phyloP scores from a whole-genome alignment of 2,113 vertebrate species.

The Nesoenas mayeri region DNA sequence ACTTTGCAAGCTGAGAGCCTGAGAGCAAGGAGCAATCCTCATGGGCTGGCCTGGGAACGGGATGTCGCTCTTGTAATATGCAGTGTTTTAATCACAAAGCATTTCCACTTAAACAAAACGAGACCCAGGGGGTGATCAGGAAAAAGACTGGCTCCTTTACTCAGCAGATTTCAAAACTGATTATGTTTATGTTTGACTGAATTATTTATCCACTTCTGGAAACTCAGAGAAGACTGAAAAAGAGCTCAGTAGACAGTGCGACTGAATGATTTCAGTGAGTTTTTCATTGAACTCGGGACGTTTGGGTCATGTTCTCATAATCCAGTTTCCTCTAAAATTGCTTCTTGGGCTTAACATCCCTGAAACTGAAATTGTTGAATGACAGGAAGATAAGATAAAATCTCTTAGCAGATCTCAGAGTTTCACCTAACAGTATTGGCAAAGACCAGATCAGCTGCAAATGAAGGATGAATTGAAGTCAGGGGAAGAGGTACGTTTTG shows the following conservation, averaged over 20 bases:
- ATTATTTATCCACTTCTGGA: slow-evolving; percentile 22
- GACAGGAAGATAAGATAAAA: not conserved
- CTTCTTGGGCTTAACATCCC: not conserved
- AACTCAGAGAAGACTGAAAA: not conserved
- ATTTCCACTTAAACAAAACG: not conserved
- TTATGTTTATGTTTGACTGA: not conserved
- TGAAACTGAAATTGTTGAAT: not conserved
- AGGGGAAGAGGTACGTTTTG: not conserved
- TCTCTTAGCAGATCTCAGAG: not conserved
- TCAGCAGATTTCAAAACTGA: not conserved
- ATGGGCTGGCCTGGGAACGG: not conserved
- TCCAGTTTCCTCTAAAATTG: not conserved
- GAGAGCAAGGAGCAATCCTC: not conserved
- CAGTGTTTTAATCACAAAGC: not conserved
- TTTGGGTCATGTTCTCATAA: not conserved
- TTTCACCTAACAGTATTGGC: not conserved
- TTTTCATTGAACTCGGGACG: not conserved
- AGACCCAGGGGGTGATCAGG: not conserved
- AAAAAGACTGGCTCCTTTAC: not conserved
- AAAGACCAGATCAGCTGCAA: not conserved
- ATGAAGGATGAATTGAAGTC: not conserved
- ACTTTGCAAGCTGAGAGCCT: not conserved
- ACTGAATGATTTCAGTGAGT: not conserved
- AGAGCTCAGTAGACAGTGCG: not conserved
- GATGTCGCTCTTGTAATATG: not conserved